These are phyloP conservation scores for Furnarius figulus DNA, from an alignment of 2,113 vertebrate genomes.

Conservation along the genomic window DNA sequence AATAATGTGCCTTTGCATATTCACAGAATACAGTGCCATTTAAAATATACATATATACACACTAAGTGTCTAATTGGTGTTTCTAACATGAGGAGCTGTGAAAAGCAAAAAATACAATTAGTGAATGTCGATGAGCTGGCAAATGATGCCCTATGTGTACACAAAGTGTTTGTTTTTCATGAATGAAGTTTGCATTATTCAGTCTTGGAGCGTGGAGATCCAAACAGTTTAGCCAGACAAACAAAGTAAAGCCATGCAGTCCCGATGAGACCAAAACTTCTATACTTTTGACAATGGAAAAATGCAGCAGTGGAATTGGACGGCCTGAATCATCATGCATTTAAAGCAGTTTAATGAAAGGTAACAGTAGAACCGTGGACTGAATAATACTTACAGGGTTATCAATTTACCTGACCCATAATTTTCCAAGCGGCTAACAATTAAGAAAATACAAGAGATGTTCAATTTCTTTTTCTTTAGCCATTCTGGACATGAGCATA, in stretches of 20 bases:
- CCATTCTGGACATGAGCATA: constrained; percentile 50
- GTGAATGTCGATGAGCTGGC: constrained; percentile 47
- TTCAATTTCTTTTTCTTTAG: constrained; percentile 71
- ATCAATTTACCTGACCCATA: constrained; percentile 81
- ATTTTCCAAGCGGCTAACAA: constrained; percentile 83
- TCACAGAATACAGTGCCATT: not conserved
- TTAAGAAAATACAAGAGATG: constrained; percentile 82
- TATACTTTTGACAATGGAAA: constrained; percentile 41
- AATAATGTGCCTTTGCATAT: not conserved
- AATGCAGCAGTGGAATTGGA: constrained; percentile 49
- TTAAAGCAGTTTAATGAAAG: constrained; percentile 65
- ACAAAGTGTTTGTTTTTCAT: constrained; percentile 8
- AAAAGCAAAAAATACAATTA: constrained; percentile 36
- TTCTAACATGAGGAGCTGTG: constrained; percentile 30
- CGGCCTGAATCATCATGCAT: constrained; percentile 70
- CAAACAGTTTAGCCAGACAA: constrained; percentile 53
- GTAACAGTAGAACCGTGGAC: constrained; percentile 49
- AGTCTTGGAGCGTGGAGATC: constrained; percentile 46
- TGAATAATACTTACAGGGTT: constrained; percentile 78
- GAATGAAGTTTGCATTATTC: constrained; percentile 34
- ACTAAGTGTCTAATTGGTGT: not conserved
- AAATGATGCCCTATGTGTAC: constrained; percentile 35
- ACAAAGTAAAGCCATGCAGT: constrained; percentile 73
- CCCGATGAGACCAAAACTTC: constrained; percentile 28
- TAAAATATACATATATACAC: not conserved